phyloP scores from a whole-genome alignment of 2,797 vertebrate genomes.

The Ciconia nigra region DNA sequence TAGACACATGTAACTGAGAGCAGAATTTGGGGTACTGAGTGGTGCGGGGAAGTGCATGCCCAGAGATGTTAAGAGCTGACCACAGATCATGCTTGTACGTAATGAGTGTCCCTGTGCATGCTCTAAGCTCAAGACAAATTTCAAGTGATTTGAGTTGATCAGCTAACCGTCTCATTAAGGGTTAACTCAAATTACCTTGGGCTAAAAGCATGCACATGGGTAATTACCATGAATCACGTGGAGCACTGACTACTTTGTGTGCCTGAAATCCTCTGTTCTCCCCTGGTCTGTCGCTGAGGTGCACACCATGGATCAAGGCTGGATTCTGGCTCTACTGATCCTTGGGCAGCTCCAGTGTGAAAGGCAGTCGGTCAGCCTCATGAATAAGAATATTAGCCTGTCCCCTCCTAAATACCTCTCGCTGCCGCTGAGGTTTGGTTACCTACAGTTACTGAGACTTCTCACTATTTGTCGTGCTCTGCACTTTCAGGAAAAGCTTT shows the following conservation, averaged over 20 bases:
- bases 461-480: fast-evolving
- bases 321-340: not conserved
- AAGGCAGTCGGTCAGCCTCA: not conserved
- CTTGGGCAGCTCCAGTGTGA: not conserved
- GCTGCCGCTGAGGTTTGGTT: not conserved
- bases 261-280: not conserved
- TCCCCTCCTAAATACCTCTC: not conserved
- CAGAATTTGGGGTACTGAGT: not conserved
- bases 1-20: fast-evolving
- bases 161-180: not conserved
- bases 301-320: fast-evolving
- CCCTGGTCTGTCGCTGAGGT: not conserved
- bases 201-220: not conserved
- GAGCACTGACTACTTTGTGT: not conserved
- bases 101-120: not conserved
- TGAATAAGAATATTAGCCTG: not conserved
- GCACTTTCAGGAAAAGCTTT: not conserved
- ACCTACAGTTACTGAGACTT: not conserved
- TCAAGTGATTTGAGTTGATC: not conserved
- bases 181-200: not conserved
- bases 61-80: not conserved
- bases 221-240: not conserved
- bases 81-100: no score
- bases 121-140: not conserved
- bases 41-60: not conserved